phyloP scores from a whole-genome alignment of 2,797 vertebrate species.

The Anguilla marmorata region DNA sequence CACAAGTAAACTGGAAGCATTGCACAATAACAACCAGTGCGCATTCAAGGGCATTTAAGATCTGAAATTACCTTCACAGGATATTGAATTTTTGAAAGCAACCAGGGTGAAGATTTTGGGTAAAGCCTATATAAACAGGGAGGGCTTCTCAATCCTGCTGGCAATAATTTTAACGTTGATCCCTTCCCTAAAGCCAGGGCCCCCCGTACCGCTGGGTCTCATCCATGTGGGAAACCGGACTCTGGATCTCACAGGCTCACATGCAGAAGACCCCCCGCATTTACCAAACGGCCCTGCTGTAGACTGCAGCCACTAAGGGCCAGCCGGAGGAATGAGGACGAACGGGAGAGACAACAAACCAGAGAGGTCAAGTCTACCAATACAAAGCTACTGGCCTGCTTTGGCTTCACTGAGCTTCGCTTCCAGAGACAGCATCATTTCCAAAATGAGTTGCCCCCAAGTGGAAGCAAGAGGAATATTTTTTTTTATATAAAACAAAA shows the following conservation, averaged over 20 bases:
- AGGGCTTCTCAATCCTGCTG: not conserved
- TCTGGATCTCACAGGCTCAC: not conserved
- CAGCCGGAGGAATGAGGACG: not conserved
- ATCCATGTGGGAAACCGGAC: not conserved
- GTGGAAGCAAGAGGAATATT: not conserved
- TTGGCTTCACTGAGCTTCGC: not conserved
- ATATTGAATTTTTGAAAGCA: not conserved
- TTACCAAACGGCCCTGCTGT: not conserved
- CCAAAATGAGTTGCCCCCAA: constrained; percentile 18
- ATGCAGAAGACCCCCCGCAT: not conserved
- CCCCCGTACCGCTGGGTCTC: not conserved
- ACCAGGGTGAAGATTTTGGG: not conserved
- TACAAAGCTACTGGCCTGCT: not conserved
- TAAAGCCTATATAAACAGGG: not conserved
- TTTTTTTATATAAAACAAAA: not conserved
- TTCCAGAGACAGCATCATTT: not conserved
- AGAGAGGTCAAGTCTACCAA: constrained; percentile 5
- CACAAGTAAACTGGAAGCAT: not conserved
- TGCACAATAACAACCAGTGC: not conserved
- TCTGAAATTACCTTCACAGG: not conserved
- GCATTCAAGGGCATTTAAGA: not conserved
- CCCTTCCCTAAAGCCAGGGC: not conserved
- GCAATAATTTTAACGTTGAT: constrained; percentile 21
- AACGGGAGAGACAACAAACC: not conserved
- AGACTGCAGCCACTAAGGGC: not conserved